Evolutionary conservation across 2,888 invertebrate genomes (phyloP).

Genomic region (Orgyia antiqua): DNA sequence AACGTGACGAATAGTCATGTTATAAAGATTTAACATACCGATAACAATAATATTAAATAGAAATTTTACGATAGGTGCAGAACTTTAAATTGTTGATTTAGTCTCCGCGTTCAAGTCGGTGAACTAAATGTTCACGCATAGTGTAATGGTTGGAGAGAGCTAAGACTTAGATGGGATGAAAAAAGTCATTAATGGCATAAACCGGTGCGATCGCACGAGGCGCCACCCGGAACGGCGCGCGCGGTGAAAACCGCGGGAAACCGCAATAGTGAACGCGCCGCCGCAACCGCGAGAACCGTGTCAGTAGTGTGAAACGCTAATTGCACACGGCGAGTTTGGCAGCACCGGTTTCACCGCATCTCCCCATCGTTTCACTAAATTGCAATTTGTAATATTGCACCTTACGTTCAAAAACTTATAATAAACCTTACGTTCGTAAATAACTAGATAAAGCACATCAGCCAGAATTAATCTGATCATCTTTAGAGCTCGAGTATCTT

Average conservation of each 20-base stretch:
- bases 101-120: no score
- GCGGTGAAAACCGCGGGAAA: slow-evolving; percentile 75
- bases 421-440: slow-evolving; percentile 11
- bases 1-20: slow-evolving; percentile 21
- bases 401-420: slow-evolving; percentile 11
- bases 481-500: no score
- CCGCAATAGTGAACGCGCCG: slow-evolving; percentile 63
- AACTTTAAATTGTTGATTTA: slow-evolving; percentile 4
- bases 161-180: slow-evolving; percentile 37
- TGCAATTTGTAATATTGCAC: slow-evolving; percentile 19
- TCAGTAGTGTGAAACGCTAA: slow-evolving; percentile 77
- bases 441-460: slow-evolving; percentile 10
- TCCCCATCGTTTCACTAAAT: slow-evolving; percentile 30
- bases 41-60: slow-evolving; percentile 16
- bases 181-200: slow-evolving; percentile 56
- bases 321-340: slow-evolving; percentile 57
- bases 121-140: slow-evolving; percentile 16
- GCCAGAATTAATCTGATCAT: no score
- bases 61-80: slow-evolving; percentile 10
- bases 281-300: slow-evolving; percentile 68
- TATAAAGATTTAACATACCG: slow-evolving; percentile 16
- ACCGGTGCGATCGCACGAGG: slow-evolving; percentile 56
- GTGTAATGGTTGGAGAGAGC: slow-evolving; percentile 38
- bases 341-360: slow-evolving; percentile 44
- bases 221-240: slow-evolving; percentile 73